Conservation (phyloP, 2,797 vertebrate species). For the Hydrophis major region DNA sequence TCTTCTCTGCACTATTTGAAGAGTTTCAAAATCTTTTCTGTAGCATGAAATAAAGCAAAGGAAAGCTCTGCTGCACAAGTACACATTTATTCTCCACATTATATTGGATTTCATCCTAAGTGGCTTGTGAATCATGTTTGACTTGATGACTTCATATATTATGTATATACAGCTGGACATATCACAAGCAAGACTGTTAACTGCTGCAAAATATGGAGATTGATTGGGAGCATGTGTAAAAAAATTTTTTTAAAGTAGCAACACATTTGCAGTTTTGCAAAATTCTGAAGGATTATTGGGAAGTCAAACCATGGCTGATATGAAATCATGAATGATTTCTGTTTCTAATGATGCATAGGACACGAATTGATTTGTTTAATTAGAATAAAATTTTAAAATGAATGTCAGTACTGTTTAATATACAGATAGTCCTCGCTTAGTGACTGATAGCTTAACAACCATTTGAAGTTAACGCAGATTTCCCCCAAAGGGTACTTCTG, state of each 20-base stretch:
- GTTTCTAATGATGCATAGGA: not conserved
- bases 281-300: rapidly evolving
- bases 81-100: not conserved
- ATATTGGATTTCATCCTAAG: not conserved
- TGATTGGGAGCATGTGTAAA: not conserved
- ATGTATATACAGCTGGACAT: not conserved
- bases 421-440: not conserved
- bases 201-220: not conserved
- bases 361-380: not conserved
- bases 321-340: not conserved
- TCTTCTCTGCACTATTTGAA: not conserved
- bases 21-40: not conserved
- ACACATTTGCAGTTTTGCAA: not conserved
- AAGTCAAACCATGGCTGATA: not conserved
- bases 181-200: not conserved
- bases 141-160: not conserved
- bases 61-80: not conserved
- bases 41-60: not conserved
- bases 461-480: not conserved
- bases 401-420: slow-evolving; percentile 13
- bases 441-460: not conserved
- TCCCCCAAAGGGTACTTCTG: not conserved
- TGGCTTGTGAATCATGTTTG: not conserved
- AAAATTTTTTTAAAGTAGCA: not conserved
- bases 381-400: not conserved